Evolutionary conservation across 2,888 invertebrate species (phyloP), one percentile per base, ranked within the genome.

Genomic region (Xestia xanthographa): DNA sequence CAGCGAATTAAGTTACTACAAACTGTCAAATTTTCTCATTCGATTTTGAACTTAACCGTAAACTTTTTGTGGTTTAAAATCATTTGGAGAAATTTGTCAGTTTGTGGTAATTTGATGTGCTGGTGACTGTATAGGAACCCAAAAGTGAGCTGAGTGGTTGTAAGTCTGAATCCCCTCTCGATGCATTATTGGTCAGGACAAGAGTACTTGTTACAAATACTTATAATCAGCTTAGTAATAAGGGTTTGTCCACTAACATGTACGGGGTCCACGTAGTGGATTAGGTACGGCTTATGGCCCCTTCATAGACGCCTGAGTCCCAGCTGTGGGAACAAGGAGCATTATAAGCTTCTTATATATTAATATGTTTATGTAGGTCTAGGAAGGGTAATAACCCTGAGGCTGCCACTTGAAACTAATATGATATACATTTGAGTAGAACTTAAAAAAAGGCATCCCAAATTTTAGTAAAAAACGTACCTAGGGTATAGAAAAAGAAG

Each of bases 151-250:
- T 45, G 11, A 34, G 26, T 26, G 17, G 26, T 53, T 5, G 12
- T 1, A 38, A 34, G 17, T 60, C 41, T 45, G 14, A 48, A 72
- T 29, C 22, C 34, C 38, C 14, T n/a, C 20, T 34, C 26, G 6
- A 73, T 45, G 14, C 20, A 26, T 0, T 71, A 1, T 70, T 45
- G 8, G 20, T 20, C 12, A 45, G 5, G 11, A 41, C 41, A 41
- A 41, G 41, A 41, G 12, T 48, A 45, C 20, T 48, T 48, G 38
- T 20, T 20, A 14, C 20, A 66, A 67, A 2, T 5, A 34, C 34
- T 34, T 34, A 9, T 66, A 45, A 67, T 67, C 41, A 43, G 53
- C 72, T 29, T 69, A 72, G 22, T 41, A 12, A 41, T 6, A 69
- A 50, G 41, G 50, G 68, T 69, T 69, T 34, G n/a, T 56, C 34